Base-by-base conservation (phyloP, 2,888 invertebrate genomes). In the Saturnia pavonia region DNA sequence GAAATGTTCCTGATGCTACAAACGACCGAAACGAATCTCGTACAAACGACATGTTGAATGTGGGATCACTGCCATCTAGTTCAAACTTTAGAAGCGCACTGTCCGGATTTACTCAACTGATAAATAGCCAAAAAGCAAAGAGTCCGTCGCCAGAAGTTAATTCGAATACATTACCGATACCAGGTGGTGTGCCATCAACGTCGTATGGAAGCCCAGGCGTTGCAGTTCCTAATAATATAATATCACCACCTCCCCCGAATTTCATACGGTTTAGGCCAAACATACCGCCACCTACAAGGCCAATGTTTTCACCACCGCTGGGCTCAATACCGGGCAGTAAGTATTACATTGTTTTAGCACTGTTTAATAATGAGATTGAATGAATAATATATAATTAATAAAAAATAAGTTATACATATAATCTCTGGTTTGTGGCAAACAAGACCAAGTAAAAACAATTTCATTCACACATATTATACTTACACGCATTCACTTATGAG, bases 101-200 rank as follows among this genome's bases (percentile, higher is more conserved):
- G 3, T 8, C 34, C n/a, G 65, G 40, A n/a, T 65, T 65, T 40
- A 40, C 65, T 8, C 65, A 65, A 40, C 8, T 65, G 16, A 65
- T 65, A 8, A 65, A 65, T 9, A 65, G n/a, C 6, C 40, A 40
- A 1, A 65, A 40, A 40, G n/a, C 19, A 19, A 40, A 40, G 19
- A 65, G 65, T 40, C 65, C 65, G 8, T 65, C 65, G n/a, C 40
- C 40, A 1, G 65, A 65, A 40, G 65, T 65, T n/a, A 65, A 65
- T 9, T 12, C 65, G 8, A 40, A 0, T 40, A 11, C 22, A 40
- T 16, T 40, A n/a, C 19, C 19, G 16, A 7, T 9, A 8, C 19
- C 40, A 25, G 0, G 7, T 8, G 19, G 19, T 16, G 6, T 40
- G n/a, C 19, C 65, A 16, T 9, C 65, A 7, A 40, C 65, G 3